These are phyloP conservation scores for Scelioninae gen. 1 DNA, from an alignment of 2,888 invertebrate genomes.

Conservation along the genomic window DNA sequence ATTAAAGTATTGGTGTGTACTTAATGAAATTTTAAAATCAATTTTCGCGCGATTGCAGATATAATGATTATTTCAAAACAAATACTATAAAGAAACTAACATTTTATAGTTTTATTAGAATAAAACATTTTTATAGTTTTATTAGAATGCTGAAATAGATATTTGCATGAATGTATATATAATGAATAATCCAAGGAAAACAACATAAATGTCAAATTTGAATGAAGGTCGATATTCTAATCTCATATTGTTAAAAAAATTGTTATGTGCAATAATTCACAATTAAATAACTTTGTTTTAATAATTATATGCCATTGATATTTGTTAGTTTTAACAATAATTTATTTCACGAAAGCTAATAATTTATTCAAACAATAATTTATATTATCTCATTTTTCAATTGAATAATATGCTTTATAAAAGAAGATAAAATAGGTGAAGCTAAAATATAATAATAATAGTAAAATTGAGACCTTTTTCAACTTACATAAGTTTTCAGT, in stretches of 20 bases:
- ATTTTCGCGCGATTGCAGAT: too few species aligned
- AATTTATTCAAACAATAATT: not conserved
- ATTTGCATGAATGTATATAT: not conserved
- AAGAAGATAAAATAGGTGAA: not conserved
- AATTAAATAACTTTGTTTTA: too few species aligned
- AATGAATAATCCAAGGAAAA: not conserved
- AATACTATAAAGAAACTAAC: too few species aligned
- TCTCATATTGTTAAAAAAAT: not conserved
- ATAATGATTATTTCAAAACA: too few species aligned
- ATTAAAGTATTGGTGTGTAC: too few species aligned
- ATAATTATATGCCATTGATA: too few species aligned
- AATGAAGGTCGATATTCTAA: not conserved
- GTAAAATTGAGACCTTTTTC: not conserved
- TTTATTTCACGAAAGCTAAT: not conserved
- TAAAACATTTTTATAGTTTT: not conserved
- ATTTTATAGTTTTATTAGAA: too few species aligned
- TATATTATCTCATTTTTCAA: not conserved
- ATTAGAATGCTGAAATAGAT: not conserved
- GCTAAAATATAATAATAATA: not conserved
- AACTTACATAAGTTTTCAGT: slow-evolving; percentile 3
- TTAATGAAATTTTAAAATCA: too few species aligned
- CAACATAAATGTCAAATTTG: not conserved
- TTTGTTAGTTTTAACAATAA: not conserved
- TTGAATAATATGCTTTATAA: not conserved
- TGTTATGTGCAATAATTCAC: too few species aligned